Percentiles rank a stretch among this genome's conserved stretches.
phyloP scores from a whole-genome alignment of 2,797 vertebrate genomes.

The Microchirus variegatus region DNA sequence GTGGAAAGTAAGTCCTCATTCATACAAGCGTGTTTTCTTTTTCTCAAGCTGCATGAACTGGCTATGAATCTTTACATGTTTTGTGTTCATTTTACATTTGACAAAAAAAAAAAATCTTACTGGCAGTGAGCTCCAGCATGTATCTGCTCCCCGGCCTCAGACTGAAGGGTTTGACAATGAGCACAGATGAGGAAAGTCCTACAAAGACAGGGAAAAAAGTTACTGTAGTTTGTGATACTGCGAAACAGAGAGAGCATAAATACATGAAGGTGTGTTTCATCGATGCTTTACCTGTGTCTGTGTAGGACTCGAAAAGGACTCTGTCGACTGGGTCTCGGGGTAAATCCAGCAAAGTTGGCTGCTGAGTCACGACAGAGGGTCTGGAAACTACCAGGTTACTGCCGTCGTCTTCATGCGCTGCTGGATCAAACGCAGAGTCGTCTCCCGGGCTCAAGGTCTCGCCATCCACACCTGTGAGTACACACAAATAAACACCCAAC shows the following conservation, averaged over 20 bases:
- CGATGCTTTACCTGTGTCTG: slow-evolving; percentile 70
- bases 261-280: background rate
- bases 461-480: slow-evolving; percentile 38
- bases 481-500: background rate
- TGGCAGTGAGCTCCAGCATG: slow-evolving; percentile 83
- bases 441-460: slow-evolving; percentile 33
- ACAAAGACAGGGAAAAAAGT: slow-evolving; percentile 4
- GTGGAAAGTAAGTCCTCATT: too few species aligned
- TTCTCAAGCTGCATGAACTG: too few species aligned
- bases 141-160: slow-evolving; percentile 81
- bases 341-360: slow-evolving; percentile 78
- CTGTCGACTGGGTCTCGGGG: slow-evolving; percentile 69
- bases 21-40: too few species aligned
- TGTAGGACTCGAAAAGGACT: slow-evolving; percentile 76
- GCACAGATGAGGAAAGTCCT: slow-evolving; percentile 74
- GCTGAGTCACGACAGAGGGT: slow-evolving; percentile 6
- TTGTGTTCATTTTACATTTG: background rate
- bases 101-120: slow-evolving; percentile 69
- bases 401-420: slow-evolving; percentile 56
- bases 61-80: too few species aligned
- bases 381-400: slow-evolving; percentile 79
- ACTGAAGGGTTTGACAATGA: slow-evolving; percentile 80
- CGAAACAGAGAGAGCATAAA: background rate
- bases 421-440: slow-evolving; percentile 22
- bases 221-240: background rate